These are phyloP conservation scores for Spodoptera exigua DNA, from an alignment of 2,888 invertebrate species.

Conservation along the genomic window DNA sequence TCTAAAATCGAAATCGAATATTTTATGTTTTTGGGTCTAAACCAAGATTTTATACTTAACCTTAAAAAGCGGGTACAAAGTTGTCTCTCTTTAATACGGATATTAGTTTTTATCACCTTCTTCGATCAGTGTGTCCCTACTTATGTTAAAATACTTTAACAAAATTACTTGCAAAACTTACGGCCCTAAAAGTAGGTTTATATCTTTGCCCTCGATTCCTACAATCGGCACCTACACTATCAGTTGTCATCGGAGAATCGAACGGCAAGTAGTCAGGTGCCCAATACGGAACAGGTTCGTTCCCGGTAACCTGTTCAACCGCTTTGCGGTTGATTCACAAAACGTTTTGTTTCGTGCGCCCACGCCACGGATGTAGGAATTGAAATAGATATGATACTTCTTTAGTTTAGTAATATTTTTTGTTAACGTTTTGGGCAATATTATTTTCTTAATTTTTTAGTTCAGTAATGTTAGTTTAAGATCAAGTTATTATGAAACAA, in stretches of 20 bases:
- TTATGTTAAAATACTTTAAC: slow-evolving; percentile 4
- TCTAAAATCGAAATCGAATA: too few species aligned
- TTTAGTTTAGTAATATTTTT: not conserved
- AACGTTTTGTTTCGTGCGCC: slow-evolving; percentile 28
- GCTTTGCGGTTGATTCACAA: slow-evolving; percentile 55
- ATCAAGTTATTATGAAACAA: too few species aligned
- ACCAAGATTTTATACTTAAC: too few species aligned
- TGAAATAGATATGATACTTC: slow-evolving; percentile 22
- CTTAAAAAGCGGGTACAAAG: too few species aligned
- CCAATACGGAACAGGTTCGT: slow-evolving; percentile 68
- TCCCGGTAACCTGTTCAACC: slow-evolving; percentile 49
- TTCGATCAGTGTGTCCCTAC: slow-evolving; percentile 7
- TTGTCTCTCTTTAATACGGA: too few species aligned
- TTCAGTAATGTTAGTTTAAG: too few species aligned
- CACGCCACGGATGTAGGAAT: slow-evolving; percentile 15
- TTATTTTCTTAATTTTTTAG: too few species aligned
- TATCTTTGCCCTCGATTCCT: slow-evolving; percentile 42
- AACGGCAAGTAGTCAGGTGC: slow-evolving; percentile 71
- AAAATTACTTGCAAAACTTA: slow-evolving; percentile 24
- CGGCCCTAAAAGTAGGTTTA: slow-evolving; percentile 41
- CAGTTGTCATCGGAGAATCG: slow-evolving; percentile 50
- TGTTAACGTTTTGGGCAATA: too few species aligned
- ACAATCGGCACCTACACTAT: slow-evolving; percentile 30
- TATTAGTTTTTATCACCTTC: not conserved
- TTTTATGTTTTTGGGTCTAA: too few species aligned